Conservation (phyloP, 2,888 invertebrate genomes). For the Linnaemya tessellans region DNA sequence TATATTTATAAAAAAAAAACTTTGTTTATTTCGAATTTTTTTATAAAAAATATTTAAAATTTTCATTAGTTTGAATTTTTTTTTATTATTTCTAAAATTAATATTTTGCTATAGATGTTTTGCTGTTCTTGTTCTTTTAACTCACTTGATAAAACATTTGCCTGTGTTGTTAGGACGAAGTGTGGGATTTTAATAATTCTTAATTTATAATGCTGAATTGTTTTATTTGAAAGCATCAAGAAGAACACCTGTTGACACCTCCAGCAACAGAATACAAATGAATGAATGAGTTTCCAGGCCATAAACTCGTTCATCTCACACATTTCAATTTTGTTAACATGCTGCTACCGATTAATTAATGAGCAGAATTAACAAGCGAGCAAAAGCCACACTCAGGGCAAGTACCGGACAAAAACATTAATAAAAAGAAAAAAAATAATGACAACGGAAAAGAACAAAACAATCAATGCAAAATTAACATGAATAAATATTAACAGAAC, state of each 20-base stretch:
- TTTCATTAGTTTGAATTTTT: constrained; percentile 5
- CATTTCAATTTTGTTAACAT: constrained; percentile 41
- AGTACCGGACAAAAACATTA: constrained; percentile 43
- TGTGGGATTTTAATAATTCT: background rate
- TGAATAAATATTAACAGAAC: constrained; percentile 33
- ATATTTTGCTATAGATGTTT: background rate
- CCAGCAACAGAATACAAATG: constrained; percentile 57
- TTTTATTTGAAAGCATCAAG: constrained; percentile 1
- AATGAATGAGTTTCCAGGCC: constrained; percentile 39
- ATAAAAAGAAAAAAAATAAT: no score
- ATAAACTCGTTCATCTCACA: constrained; percentile 42
- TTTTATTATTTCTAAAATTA: constrained; percentile 7
- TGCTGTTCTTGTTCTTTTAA: background rate
- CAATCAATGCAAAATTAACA: constrained; percentile 8
- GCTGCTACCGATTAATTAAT: constrained; percentile 57
- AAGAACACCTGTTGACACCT: constrained; percentile 64
- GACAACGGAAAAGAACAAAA: constrained; percentile 23
- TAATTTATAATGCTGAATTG: background rate
- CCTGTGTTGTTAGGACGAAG: background rate
- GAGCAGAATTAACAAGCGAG: constrained; percentile 48
- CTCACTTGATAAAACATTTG: constrained; percentile 61
- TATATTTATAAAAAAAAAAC: no score
- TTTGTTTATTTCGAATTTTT: no score
- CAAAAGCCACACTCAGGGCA: constrained; percentile 38
- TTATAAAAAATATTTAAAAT: background rate